These are phyloP conservation scores for Octomys mimax DNA, from an alignment of 2,797 vertebrate species.

Conservation along the genomic window DNA sequence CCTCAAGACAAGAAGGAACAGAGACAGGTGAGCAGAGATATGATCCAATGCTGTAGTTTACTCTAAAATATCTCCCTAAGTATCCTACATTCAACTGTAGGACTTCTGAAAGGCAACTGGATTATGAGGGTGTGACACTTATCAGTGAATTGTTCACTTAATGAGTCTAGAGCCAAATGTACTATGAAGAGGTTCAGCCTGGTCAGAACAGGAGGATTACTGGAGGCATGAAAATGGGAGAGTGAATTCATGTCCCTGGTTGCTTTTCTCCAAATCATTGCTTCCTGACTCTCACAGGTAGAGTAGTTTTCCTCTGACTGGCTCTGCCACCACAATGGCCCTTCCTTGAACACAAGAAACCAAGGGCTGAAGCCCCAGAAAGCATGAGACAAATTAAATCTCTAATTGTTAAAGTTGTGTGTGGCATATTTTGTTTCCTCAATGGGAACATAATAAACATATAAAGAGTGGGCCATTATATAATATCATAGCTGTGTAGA, in stretches of 20 bases:
- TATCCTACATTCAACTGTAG: background rate
- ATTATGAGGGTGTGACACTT: background rate
- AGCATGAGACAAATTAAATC: background rate
- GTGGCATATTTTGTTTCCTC: background rate
- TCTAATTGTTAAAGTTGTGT: background rate
- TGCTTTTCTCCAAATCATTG: background rate
- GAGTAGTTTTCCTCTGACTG: background rate
- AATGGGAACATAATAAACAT: background rate
- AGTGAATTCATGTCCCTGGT: background rate
- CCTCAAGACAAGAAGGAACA: fast-evolving
- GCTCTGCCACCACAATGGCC: background rate
- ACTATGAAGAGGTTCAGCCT: background rate
- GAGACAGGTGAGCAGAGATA: background rate
- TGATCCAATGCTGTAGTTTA: background rate
- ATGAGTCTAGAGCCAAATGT: background rate
- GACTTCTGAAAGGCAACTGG: background rate
- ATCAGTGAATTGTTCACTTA: background rate
- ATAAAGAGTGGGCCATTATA: background rate
- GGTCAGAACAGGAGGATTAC: background rate
- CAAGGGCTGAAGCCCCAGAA: background rate
- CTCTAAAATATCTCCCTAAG: background rate
- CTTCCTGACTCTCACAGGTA: background rate
- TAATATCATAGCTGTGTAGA: too few relatives aligned
- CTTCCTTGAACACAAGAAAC: background rate
- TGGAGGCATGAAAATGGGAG: background rate